Evolutionary conservation across 2,888 invertebrate species (phyloP).

Genomic region (Standfussiana lucernea): DNA sequence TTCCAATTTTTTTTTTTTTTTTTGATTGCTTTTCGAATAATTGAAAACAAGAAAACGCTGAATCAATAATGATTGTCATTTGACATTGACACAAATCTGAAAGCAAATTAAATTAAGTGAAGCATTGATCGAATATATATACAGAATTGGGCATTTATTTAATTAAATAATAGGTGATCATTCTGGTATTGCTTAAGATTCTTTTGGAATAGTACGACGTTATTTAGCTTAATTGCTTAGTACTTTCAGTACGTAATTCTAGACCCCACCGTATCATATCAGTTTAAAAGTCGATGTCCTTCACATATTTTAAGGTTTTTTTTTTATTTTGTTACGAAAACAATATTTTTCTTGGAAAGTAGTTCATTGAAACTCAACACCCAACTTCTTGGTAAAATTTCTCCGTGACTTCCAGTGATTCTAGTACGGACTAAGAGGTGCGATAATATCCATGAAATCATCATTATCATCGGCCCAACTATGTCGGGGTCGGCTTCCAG

Average conservation of each 20-base stretch:
- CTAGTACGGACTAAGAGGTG: not conserved
- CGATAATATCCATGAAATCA: not conserved
- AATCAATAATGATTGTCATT: conserved; percentile 17
- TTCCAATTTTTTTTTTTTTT: too few relatives aligned
- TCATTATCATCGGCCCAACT: too few relatives aligned
- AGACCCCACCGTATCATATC: not conserved
- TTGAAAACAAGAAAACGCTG: conserved; percentile 24
- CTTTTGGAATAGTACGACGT: not conserved
- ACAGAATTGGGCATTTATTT: conserved; percentile 5
- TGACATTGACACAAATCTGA: conserved; percentile 50
- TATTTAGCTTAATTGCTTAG: not conserved
- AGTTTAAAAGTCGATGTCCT: not conserved
- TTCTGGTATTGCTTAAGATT: not conserved
- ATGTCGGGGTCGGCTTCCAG: too few relatives aligned
- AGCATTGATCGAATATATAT: conserved; percentile 30
- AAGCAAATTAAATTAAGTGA: conserved; percentile 40
- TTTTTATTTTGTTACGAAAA: too few relatives aligned
- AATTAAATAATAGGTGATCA: not conserved
- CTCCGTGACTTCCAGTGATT: not conserved
- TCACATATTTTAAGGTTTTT: too few relatives aligned
- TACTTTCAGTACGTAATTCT: not conserved
- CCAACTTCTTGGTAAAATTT: not conserved
- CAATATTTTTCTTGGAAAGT: not conserved
- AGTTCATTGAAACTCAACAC: not conserved
- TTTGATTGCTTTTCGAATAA: conserved; percentile 15